Evolutionary conservation across 1,140 invertebrate species (phyloP), one percentile per base, ranked within the genome.

Genomic region (Leptonema lineaticorne): DNA sequence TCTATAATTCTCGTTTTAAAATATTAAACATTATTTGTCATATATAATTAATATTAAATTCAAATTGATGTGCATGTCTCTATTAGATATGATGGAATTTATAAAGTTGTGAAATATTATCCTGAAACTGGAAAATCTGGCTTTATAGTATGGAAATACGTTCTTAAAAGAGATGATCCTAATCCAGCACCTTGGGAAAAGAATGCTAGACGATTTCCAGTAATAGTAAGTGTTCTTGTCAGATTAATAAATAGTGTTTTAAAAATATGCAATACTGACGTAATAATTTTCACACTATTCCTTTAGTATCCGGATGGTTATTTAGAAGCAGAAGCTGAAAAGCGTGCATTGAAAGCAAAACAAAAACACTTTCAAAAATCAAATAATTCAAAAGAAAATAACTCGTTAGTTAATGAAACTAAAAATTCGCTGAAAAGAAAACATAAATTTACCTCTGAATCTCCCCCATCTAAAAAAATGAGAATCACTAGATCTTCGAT

Each of bases 41-140:
- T 58, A 29, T 30, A 11, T 66, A 53, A 27, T 45, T 24, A 26
- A 11, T 28, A 22, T 56, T 20, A 9, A 57, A 29, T 28, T 3
- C 26, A 65, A 37, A 37, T 28, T 63, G 9, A 14, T 26, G 11
- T 20, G 46, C n/a, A 29, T 68, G 68, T 33, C 18, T 64, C 70
- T 74, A 70, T 24, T 69, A 87, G 88, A 67, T 91, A 91, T 75
- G 88, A 91, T 80, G 90, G 90, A 1, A 85, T 91, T 41, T 92
- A 92, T 76, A 92, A 92, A 79, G 87, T 95, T 5, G 89, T 92
- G 0, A 93, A 92, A 73, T 95, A 94, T 76, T 94, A 90, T 81
- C 89, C 89, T 2, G 87, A 91, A 74, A 90, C 87, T 68, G 92
- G 92, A 9, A 85, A 90, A 73, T 90, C 90, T 48, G 92, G 92